phyloP scores from a whole-genome alignment of 2,113 vertebrate genomes.

The Cavia aperea region DNA sequence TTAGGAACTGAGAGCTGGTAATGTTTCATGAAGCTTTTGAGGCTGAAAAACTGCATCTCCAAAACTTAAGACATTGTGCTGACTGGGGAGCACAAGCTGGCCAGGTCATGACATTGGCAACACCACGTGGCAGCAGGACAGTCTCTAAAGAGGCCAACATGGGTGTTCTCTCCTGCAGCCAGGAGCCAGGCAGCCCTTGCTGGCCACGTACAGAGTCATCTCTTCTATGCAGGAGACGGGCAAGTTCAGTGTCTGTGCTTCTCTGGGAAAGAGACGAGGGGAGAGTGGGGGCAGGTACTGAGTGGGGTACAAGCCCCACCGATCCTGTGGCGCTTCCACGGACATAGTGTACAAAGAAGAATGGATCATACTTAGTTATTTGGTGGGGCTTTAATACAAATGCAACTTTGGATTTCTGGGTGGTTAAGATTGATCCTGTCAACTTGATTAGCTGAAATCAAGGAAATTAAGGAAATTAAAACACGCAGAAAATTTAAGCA shows the following conservation, averaged over 20 bases:
- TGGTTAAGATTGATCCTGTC: not conserved
- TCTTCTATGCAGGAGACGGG: no score
- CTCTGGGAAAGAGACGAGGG: not conserved
- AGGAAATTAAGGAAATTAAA: no score
- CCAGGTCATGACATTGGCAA: fast-evolving
- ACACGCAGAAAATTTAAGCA: not conserved
- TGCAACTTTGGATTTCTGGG: not conserved
- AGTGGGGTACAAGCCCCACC: fast-evolving
- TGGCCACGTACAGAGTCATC: fast-evolving
- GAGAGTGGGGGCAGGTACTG: not conserved
- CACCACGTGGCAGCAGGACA: not conserved
- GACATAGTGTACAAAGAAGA: not conserved
- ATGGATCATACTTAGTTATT: fast-evolving
- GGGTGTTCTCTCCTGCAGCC: not conserved
- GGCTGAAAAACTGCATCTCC: not conserved
- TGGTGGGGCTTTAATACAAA: no score
- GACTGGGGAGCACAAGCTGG: not conserved
- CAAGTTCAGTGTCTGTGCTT: not conserved
- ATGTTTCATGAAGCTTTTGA: not conserved
- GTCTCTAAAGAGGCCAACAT: not conserved
- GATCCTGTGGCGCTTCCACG: not conserved
- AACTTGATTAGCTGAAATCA: not conserved
- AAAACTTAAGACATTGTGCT: not conserved
- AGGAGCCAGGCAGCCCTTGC: fast-evolving
- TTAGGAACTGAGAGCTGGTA: not conserved